These are phyloP conservation scores for Halcyon leucocephala DNA, from an alignment of 2,797 vertebrate species.

Conservation along the genomic window DNA sequence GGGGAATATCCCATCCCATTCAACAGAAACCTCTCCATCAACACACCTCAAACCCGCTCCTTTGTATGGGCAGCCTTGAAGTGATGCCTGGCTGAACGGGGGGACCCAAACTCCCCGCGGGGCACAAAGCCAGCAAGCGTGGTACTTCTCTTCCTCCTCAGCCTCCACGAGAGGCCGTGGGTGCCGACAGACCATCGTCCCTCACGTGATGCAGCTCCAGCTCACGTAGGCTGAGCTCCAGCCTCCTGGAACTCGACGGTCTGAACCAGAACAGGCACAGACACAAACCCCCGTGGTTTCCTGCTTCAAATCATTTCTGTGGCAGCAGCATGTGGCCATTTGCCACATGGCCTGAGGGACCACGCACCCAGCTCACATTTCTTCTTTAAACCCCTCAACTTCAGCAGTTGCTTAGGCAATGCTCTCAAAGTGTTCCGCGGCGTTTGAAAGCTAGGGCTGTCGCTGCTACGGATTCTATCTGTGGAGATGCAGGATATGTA, in stretches of 20 bases:
- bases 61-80: no score
- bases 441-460: background rate
- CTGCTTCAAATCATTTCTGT: background rate
- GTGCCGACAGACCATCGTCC: background rate
- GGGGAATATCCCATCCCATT: no score
- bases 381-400: background rate
- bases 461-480: background rate
- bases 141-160: background rate
- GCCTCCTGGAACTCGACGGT: no score
- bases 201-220: no score
- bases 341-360: background rate
- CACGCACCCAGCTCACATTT: background rate
- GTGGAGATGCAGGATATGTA: no score
- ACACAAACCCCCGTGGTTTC: background rate
- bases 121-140: background rate
- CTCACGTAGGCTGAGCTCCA: background rate
- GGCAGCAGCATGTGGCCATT: rapidly evolving
- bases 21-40: no score
- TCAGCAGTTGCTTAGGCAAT: background rate
- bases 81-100: no score
- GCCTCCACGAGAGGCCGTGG: background rate
- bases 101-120: no score
- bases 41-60: no score
- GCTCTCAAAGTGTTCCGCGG: background rate
- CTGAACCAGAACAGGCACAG: no score